Conservation (phyloP, 2,888 invertebrate species). For the Cremastobaeus sp. region DNA sequence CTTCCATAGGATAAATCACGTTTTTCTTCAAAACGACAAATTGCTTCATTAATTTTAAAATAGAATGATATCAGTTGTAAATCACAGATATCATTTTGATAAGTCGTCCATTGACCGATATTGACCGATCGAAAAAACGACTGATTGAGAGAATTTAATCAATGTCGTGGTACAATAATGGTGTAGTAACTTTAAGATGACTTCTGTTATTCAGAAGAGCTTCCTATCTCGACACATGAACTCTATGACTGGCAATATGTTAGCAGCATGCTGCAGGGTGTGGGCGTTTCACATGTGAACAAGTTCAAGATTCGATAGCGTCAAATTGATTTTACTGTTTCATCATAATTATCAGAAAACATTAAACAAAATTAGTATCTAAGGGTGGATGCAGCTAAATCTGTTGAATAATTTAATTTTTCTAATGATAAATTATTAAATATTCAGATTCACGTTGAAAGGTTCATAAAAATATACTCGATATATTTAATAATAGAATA, state of each 20-base stretch:
- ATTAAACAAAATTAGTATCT: conserved; percentile 25
- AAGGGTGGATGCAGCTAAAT: no score
- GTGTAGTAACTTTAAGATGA: conserved; percentile 43
- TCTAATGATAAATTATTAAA: no score
- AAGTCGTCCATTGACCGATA: no score
- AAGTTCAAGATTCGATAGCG: conserved; percentile 9
- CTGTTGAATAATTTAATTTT: no score
- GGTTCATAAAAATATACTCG: no score
- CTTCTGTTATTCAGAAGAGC: conserved; percentile 28
- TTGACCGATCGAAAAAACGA: conserved; percentile 39
- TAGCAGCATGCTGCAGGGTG: conserved; percentile 6
- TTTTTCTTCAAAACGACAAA: no score
- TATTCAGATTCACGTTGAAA: no score
- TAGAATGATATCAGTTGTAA: no score
- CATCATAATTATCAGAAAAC: conserved; percentile 4
- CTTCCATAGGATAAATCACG: no score
- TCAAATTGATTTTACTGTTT: conserved; percentile 23
- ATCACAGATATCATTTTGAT: no score
- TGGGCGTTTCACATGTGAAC: background rate
- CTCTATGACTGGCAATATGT: conserved; percentile 41
- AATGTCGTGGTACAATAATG: conserved; percentile 35
- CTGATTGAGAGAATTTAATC: conserved; percentile 52
- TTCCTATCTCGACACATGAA: conserved; percentile 30
- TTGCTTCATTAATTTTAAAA: no score
- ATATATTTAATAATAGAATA: no score